Evolutionary conservation across 1,140 invertebrate species (phyloP), one percentile per base, ranked within the genome.

Genomic region (Aphaenogaster floridana): DNA sequence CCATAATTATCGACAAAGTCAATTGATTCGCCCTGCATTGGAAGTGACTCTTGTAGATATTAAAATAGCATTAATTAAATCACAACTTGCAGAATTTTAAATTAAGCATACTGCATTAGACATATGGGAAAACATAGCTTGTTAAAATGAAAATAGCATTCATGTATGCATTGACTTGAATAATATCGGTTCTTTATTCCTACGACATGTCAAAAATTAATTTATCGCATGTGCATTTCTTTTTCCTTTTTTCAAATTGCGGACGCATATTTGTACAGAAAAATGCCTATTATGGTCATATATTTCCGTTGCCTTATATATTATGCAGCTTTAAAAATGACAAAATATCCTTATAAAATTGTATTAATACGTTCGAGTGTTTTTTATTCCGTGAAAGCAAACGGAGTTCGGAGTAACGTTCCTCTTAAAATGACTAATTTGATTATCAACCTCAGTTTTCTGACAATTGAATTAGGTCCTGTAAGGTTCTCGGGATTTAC

Each of bases 11-110:
- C 54, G 59, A 69, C 36, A 21, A 50, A 69, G 28, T 89, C 36
- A 86, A 90, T 90, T n/a, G 13, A 84, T 63, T 42, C 42, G 39
- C 39, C 21, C 7, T 36, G 17, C 9, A 36, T 52, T 11, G 3
- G 42, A 50, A 50, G 17, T 57, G 15, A 66, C 8, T 34, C 13
- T 52, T 39, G 9, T 64, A 78, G 15, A 61, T 15, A 39, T 80
- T 34, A 54, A 45, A 42, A 36, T 15, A 17, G 34, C 8, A 17
- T 80, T 81, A n/a, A 69, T 57, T 45, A 69, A 80, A n/a, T 81
- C 78, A 81, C 8, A 28, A 7, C n/a, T 80, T 21, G 39, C n/a
- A 39, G 39, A 45, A 34, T 64, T 48, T 64, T 45, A 34, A 61
- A 5, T 77, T 42, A 28, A 3, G 1, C 3, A 6, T 57, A 5